Base-by-base conservation (phyloP, 2,797 vertebrate species). In the Lycodopsis pacificus region DNA sequence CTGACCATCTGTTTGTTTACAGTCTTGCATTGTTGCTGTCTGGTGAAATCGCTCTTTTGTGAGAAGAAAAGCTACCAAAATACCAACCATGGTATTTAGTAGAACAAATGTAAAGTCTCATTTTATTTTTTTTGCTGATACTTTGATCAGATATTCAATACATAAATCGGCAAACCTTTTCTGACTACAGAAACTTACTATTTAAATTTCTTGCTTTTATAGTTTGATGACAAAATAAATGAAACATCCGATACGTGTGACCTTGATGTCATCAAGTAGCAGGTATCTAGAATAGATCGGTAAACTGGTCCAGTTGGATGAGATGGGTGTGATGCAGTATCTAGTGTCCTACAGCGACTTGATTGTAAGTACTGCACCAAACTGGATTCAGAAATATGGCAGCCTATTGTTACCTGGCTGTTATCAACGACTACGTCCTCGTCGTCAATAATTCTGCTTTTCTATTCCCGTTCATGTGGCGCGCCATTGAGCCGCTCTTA, bases 391-490 rank as follows among this genome's bases (percentile, higher is more conserved):
- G 22, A 57, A 68, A 36, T 34, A 38, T 19, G 30, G 59, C 27
- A 17, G 34, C 20, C n/a, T 65, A 30, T 40, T 42, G 7, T 58
- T 61, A 17, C 42, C 57, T 46, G 42, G 17, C 44, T 4, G 20
- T 46, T 68, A 66, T 57, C 67, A 40, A 44, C 44, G 46, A 51
- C 63, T 51, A 46, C 59, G 32, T 72, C 44, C 25, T 63, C 2
- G 3, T 56, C n/a, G 58, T 62, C 54, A 66, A 76, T 73, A 73
- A 76, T 86, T 32, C 57, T 30, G 14, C 65, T 80, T 75, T 62
- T 58, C n/a, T 72, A 27, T 80, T 78, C 74, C 69, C 71, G 27
- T 79, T 79, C 32, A 76, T 73, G 57, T 67, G 1, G 61, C 57
- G 65, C 56, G 62, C n/a, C 27, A 22, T 65, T 7, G 59, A 66